Evolutionary conservation across 2,113 vertebrate species (phyloP), one percentile per base, ranked within the genome.

Genomic region (Bos taurus): DNA sequence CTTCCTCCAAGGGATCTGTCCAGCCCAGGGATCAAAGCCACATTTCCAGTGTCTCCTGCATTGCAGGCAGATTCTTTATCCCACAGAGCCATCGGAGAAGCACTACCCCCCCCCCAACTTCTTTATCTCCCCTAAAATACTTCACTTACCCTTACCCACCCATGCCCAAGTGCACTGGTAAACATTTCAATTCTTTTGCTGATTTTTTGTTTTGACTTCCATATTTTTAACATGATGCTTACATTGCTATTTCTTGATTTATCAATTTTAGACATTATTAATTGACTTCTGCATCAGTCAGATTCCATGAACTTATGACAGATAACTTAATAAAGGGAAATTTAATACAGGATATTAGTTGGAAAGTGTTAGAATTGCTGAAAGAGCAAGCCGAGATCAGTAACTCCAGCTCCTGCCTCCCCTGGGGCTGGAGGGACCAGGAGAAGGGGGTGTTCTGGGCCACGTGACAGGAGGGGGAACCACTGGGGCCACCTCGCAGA

Each of bases 261-360:
- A 77, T 85, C 59, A 50, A 60, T 36, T 94, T 81, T 59, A 94
- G 91, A 88, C 11, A 82, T 85, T 94, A 94, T 78, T 90, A 94
- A 95, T 50, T 94, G 50, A 64, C 52, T 92, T 74, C 36, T 43
- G 1, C 88, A n/a, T 60, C 46, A 80, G n/a, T 88, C 57, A 64
- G 81, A 77, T 25, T 94, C 57, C 43, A 88, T 71, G 97, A 91
- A 94, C 48, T 13, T 74, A 92, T 46, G 77, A 36, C 86, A 67
- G 90, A 33, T 91, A 88, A 82, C n/a, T 78, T 95, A 84, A 92
- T 23, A 60, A n/a, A 93, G 28, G n/a, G n/a, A 85, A 84, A 92
- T 62, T 64, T 94, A 83, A 95, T 54, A 43, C 12, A 15, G 1
- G 12, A 23, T 57, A 59, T 59, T 82, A 80, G 59, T 59, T 77